phyloP scores from a whole-genome alignment of 2,113 vertebrate species.

The Callospermophilus lateralis region DNA sequence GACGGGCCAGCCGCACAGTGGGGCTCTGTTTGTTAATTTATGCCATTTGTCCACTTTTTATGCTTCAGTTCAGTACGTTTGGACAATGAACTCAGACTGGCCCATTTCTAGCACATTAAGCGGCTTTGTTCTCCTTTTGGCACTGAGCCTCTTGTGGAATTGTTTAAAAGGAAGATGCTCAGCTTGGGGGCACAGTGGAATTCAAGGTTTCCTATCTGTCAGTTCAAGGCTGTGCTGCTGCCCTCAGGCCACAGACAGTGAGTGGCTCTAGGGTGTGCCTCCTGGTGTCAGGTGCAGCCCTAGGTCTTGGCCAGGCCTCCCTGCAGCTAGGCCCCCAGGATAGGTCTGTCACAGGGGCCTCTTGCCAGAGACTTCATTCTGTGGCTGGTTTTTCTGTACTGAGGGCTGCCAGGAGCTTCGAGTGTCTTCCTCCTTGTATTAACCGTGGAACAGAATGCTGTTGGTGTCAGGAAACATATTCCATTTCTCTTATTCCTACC shows the following conservation, averaged over 20 bases:
- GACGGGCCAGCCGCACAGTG: background rate
- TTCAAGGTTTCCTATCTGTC: slow-evolving; percentile 25
- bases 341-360: background rate
- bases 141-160: background rate
- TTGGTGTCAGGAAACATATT: background rate
- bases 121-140: slow-evolving; percentile 74
- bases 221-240: background rate
- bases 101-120: slow-evolving; percentile 55
- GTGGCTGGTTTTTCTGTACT: background rate
- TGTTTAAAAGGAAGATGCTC: slow-evolving; percentile 54
- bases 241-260: background rate
- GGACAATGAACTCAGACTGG: slow-evolving; percentile 73
- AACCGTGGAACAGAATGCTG: background rate
- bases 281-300: background rate
- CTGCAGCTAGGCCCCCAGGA: background rate
- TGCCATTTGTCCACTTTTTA: slow-evolving; percentile 63
- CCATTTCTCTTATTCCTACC: background rate
- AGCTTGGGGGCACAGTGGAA: slow-evolving; percentile 35
- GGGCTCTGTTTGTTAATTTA: slow-evolving; percentile 71
- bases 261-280: background rate
- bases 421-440: background rate
- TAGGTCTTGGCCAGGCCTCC: background rate
- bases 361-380: slow-evolving; percentile 32
- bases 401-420: background rate
- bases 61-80: slow-evolving; percentile 70